A percentile compares a stretch with the other conserved stretches of the same genome.
These are phyloP conservation scores for Halichoeres trimaculatus DNA, from an alignment of 2,113 vertebrate genomes.

Conservation along the genomic window DNA sequence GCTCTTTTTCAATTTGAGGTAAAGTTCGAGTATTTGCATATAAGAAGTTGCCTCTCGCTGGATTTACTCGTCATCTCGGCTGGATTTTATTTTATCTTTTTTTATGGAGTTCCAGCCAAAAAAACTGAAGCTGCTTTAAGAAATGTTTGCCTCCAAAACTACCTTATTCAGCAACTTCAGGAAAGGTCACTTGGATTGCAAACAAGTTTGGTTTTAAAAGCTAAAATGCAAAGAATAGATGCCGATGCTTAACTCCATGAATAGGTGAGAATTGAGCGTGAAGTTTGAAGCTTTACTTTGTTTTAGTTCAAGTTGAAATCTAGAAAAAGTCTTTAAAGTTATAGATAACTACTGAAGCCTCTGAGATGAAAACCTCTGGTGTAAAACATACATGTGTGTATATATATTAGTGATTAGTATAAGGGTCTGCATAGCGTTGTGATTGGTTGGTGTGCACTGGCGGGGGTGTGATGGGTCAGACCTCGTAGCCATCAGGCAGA, in stretches of 20 bases:
- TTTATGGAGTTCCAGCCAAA: slow-evolving; percentile 17
- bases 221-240: slow-evolving; percentile 34
- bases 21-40: slow-evolving; percentile 79
- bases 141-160: slow-evolving; percentile 30
- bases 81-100: slow-evolving; percentile 24
- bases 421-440: slow-evolving; percentile 75
- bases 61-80: slow-evolving; percentile 42
- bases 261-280: slow-evolving; percentile 10
- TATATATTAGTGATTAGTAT: slow-evolving; percentile 51
- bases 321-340: slow-evolving; percentile 30
- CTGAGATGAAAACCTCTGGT: slow-evolving; percentile 38
- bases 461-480: slow-evolving; percentile 25
- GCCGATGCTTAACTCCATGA: slow-evolving; percentile 11
- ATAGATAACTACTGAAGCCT: neutral
- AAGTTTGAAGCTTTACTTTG: slow-evolving; percentile 8
- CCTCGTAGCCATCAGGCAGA: slow-evolving; percentile 25
- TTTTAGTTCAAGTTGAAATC: slow-evolving; percentile 17
- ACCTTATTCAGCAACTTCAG: slow-evolving; percentile 43
- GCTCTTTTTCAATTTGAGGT: slow-evolving; percentile 71
- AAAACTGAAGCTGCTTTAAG: slow-evolving; percentile 27
- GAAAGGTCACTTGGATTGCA: slow-evolving; percentile 80
- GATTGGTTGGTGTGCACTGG: slow-evolving; percentile 44
- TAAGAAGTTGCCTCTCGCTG: slow-evolving; percentile 58
- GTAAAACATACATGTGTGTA: slow-evolving; percentile 28
- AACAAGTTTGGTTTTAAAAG: slow-evolving; percentile 39